phyloP scores from a whole-genome alignment of 53 echinoderm and acorn worm genomes.

The Glandiceps talaboti region DNA sequence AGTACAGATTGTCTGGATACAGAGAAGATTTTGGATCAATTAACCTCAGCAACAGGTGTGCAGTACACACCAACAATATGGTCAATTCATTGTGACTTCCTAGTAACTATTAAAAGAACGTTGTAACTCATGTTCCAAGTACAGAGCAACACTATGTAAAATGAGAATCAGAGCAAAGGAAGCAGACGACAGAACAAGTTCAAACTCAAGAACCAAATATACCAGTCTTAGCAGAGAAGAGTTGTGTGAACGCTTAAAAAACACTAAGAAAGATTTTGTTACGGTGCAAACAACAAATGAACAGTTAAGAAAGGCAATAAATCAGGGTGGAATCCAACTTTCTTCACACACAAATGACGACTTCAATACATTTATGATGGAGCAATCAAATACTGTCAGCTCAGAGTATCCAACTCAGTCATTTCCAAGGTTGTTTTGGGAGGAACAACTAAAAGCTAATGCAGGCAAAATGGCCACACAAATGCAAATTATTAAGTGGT shows the following conservation, averaged over 20 bases:
- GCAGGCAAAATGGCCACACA: neutral
- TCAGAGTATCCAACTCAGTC: slow-evolving; percentile 2
- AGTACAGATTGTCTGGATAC: too few relatives aligned
- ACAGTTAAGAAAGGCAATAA: neutral
- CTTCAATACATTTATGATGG: neutral
- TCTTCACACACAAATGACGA: neutral
- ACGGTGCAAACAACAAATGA: neutral
- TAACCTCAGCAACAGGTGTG: too few relatives aligned
- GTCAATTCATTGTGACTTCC: neutral
- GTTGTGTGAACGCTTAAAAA: neutral
- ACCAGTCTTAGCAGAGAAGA: neutral
- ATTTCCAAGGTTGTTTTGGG: slow-evolving; percentile 1
- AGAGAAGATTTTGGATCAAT: too few relatives aligned
- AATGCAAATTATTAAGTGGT: neutral
- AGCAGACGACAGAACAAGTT: neutral
- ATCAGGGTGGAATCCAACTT: neutral
- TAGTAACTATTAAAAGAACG: neutral
- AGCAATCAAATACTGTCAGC: neutral
- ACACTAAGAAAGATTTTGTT: neutral
- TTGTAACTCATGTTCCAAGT: neutral
- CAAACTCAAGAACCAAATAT: neutral
- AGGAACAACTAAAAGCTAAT: neutral
- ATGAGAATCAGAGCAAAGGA: neutral
- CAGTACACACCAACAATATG: neutral
- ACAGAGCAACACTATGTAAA: neutral